Evolutionary conservation across 2,113 vertebrate genomes (phyloP).

Genomic region (Galbula dea): DNA sequence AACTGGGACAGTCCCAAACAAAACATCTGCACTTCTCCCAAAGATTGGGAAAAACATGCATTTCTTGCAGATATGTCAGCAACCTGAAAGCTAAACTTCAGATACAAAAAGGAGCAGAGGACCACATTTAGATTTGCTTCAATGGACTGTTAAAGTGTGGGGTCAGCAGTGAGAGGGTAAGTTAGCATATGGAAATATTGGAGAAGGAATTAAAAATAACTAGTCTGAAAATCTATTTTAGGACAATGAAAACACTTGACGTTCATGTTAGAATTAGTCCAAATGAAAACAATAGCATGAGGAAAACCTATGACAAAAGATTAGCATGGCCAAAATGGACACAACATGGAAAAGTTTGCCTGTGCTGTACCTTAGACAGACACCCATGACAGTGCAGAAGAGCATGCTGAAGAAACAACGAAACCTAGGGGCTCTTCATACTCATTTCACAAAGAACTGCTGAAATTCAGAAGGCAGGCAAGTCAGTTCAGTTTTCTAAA

Average conservation of each 20-base stretch:
- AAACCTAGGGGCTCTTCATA: neutral
- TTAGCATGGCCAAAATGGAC: fast-evolving
- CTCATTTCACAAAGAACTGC: neutral
- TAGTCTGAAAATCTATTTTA: neutral
- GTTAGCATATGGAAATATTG: fast-evolving
- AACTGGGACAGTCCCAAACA: neutral
- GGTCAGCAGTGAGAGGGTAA: neutral
- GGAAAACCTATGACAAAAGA: neutral
- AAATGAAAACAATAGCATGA: neutral
- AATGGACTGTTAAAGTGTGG: neutral
- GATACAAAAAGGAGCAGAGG: neutral
- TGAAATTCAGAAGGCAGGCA: neutral
- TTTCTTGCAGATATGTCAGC: neutral
- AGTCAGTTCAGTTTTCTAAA: neutral
- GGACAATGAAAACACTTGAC: neutral
- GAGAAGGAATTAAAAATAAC: neutral
- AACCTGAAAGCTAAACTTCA: neutral
- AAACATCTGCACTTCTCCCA: neutral
- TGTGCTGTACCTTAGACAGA: neutral
- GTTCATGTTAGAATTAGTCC: neutral
- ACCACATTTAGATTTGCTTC: fast-evolving
- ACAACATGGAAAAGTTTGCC: neutral
- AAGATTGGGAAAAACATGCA: neutral
- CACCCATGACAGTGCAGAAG: neutral
- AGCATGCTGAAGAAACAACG: neutral